Conservation (phyloP, 2,113 vertebrate species). For the Festucalex cinctus region DNA sequence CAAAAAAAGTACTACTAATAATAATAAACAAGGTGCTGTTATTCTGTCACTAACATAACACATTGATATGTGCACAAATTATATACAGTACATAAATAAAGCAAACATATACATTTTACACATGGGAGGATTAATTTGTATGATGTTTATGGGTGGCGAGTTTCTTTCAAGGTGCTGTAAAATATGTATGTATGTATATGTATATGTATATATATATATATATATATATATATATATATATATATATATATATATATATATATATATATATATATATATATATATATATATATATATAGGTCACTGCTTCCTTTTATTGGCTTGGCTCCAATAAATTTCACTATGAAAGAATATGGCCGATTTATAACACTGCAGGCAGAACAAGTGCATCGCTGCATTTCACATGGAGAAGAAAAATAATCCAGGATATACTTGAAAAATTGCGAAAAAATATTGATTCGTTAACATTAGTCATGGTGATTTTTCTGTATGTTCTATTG, state of each 20-base stretch:
- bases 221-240: neutral
- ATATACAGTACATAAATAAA: conserved; percentile 62
- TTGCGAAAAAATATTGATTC: neutral
- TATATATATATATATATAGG: conserved; percentile 27
- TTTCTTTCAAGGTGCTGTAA: conserved; percentile 47
- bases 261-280: neutral
- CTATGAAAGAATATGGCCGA: conserved; percentile 29
- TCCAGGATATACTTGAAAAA: neutral
- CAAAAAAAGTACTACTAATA: conserved; percentile 40
- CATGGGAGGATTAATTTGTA: neutral
- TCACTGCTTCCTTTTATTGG: conserved; percentile 44
- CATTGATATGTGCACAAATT: conserved; percentile 68
- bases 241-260: too few species aligned
- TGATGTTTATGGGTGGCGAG: conserved; percentile 13
- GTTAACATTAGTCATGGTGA: neutral
- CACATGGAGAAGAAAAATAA: neutral
- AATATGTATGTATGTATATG: neutral
- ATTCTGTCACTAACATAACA: conserved; percentile 68
- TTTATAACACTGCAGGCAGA: neutral
- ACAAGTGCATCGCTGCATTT: too few species aligned
- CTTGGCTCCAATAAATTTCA: conserved; percentile 56
- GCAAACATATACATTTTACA: conserved; percentile 34
- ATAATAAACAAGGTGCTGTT: conserved; percentile 76
- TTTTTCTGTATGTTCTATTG: neutral
- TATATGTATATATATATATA: neutral